phyloP scores from a whole-genome alignment of 2,888 invertebrate species.

The Nezara viridula region DNA sequence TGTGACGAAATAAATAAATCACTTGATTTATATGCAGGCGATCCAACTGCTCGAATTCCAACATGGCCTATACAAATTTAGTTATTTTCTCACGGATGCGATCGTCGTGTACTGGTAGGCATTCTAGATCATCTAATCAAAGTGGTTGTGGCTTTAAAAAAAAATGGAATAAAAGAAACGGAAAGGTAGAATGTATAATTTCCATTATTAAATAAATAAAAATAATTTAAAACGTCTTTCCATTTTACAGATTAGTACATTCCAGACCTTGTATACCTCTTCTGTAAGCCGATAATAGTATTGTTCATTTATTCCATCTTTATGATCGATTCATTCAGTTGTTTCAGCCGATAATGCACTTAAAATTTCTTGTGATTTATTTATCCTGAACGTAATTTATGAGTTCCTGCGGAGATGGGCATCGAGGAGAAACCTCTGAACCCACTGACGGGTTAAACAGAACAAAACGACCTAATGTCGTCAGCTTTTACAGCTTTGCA shows the following conservation, averaged over 20 bases:
- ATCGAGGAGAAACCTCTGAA: slow-evolving; percentile 5
- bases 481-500: slow-evolving; percentile 30
- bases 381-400: not conserved
- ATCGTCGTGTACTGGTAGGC: not conserved
- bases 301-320: too few relatives aligned
- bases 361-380: not conserved
- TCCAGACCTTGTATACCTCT: too few relatives aligned
- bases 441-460: slow-evolving; percentile 37
- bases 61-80: not conserved
- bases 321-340: not conserved
- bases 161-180: too few relatives aligned
- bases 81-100: not conserved
- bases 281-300: too few relatives aligned
- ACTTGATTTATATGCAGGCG: not conserved
- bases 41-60: not conserved
- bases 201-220: too few relatives aligned
- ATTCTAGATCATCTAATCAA: not conserved
- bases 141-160: not conserved
- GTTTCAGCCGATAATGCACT: not conserved
- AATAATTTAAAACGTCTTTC: too few relatives aligned
- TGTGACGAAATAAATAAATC: not conserved
- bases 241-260: too few relatives aligned
- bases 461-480: slow-evolving; percentile 30
- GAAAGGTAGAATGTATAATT: too few relatives aligned
- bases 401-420: not conserved